Percentiles rank a stretch among this genome's conserved stretches.
Evolutionary conservation across 2,113 vertebrate species (phyloP).

Genomic region (Daphoenositta chrysoptera): DNA sequence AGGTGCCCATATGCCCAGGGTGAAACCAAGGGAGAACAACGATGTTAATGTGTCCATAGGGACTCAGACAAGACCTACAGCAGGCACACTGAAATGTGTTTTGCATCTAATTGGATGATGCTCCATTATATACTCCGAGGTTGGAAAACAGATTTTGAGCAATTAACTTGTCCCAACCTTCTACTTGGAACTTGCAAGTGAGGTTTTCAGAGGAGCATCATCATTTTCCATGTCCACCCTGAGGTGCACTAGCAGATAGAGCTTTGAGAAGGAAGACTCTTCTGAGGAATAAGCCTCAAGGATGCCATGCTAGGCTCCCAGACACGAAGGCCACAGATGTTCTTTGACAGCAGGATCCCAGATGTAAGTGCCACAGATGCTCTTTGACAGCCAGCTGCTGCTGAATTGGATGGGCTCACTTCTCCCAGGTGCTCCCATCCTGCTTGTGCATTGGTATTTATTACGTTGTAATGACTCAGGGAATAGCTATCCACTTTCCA

Average conservation of each 20-base stretch:
- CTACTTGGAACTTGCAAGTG: neutral
- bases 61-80: neutral
- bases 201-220: neutral
- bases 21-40: neutral
- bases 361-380: fast-evolving
- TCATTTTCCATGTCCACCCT: too few species aligned
- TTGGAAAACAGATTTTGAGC: neutral
- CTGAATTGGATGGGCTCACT: neutral
- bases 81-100: neutral
- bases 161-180: neutral
- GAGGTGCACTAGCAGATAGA: neutral
- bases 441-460: neutral
- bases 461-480: neutral
- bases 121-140: fast-evolving
- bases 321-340: neutral
- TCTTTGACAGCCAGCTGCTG: neutral
- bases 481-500: neutral
- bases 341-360: neutral
- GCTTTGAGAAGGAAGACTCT: neutral
- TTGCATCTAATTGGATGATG: neutral
- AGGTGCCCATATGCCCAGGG: neutral
- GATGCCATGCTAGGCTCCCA: neutral
- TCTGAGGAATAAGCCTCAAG: neutral
- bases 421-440: neutral
- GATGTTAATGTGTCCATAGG: neutral